Conservation (phyloP, 2,113 vertebrate species). For the Dolichotis patagonum region DNA sequence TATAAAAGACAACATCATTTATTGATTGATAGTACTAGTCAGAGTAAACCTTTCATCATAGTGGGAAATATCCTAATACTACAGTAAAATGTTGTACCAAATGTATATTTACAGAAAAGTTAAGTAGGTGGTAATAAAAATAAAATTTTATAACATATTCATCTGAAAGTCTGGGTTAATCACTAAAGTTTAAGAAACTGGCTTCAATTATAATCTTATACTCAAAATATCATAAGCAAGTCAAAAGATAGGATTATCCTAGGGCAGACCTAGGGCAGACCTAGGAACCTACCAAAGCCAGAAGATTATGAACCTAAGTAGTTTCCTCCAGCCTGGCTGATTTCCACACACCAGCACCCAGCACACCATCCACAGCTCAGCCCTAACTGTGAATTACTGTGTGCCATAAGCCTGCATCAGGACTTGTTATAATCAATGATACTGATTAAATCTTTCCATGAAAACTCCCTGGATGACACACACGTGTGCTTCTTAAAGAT, state of each 20-base stretch:
- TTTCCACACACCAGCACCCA: not conserved
- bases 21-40: not conserved
- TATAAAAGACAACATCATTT: not conserved
- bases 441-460: not conserved
- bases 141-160: conserved; percentile 58
- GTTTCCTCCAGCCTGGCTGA: not conserved
- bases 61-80: conserved; percentile 16
- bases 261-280: conserved; percentile 18
- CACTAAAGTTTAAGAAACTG: conserved; percentile 64
- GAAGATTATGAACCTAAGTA: not conserved
- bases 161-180: conserved; percentile 66
- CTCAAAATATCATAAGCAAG: conserved; percentile 44
- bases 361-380: not conserved
- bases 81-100: not conserved
- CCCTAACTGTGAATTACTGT: not conserved
- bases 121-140: conserved; percentile 59
- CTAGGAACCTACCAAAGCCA: no score
- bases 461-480: not conserved
- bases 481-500: not conserved
- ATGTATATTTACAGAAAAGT: not conserved
- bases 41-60: not conserved
- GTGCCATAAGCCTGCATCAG: not conserved
- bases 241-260: conserved; percentile 52
- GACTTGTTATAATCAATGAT: not conserved
- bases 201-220: conserved; percentile 54